Evolutionary conservation across 64 coral and sea anemone genomes (phyloP).

Genomic region (Actinia tenebrosa): DNA sequence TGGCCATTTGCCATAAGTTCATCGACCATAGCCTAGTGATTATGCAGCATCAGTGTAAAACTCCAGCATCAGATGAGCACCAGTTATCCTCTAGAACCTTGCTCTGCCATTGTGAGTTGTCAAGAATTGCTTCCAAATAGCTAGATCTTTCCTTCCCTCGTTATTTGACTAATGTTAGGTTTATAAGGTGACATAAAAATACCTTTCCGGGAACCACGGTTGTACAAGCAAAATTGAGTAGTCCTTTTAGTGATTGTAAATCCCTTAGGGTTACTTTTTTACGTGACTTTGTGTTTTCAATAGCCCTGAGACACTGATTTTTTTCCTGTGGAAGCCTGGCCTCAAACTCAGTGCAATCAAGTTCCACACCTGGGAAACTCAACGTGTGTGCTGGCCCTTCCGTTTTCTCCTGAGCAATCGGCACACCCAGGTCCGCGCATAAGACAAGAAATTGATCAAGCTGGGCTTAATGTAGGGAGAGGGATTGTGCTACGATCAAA

Average conservation of each 20-base stretch:
- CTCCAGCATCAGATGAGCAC: background rate
- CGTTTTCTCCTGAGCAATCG: conserved; percentile 37
- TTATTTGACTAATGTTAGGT: conserved; percentile 17
- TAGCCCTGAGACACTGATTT: background rate
- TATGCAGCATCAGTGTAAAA: conserved; percentile 46
- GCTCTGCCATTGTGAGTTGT: background rate
- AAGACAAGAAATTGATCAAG: conserved; percentile 13
- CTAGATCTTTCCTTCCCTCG: background rate
- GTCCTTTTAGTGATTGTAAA: background rate
- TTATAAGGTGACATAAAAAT: conserved; percentile 19
- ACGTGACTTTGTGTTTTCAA: background rate
- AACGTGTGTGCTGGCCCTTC: background rate
- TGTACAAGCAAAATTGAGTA: background rate
- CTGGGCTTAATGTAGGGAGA: background rate
- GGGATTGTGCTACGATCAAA: background rate
- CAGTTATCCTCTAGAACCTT: background rate
- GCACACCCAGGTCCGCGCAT: no score
- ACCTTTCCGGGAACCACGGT: background rate
- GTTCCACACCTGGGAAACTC: conserved; percentile 39
- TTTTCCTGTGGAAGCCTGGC: conserved; percentile 27
- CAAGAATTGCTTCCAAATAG: background rate
- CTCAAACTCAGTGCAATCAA: conserved; percentile 7
- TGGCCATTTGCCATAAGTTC: conserved; percentile 35
- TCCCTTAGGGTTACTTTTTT: conserved; percentile 20
- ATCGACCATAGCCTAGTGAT: conserved; percentile 15